Base-by-base conservation (phyloP, 2,797 vertebrate genomes). In the Darevskia mixta region DNA sequence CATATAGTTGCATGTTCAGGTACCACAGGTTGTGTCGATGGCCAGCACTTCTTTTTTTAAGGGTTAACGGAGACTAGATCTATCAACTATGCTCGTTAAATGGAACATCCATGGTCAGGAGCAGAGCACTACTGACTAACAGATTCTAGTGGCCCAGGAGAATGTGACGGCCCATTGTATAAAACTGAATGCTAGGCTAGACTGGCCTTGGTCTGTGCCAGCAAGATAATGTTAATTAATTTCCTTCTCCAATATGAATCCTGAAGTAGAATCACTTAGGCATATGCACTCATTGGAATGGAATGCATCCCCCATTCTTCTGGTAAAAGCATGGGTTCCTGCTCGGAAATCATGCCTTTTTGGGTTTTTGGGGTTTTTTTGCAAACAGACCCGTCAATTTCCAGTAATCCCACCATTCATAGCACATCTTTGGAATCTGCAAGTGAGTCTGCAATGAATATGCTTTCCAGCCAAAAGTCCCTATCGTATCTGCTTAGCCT, bases 381-480 rank as follows among this genome's bases (percentile, higher is more conserved):
- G 45, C 49, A 80, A 80, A 61, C 41, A 38, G 35, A 2, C 7
- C 17, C 38, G 17, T 61, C 49, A 5, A 6, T 73, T 80, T 86
- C 45, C 85, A 72, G 78, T 79, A 61, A 80, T 17, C 17, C 29
- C 73, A 8, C 58, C 5, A 10, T 29, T 85, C 17, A 6, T 23
- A 8, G 41, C 29, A 49, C 49, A 8, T 72, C 9, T 49, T 64
- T 86, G 29, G 35, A 38, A 73, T 8, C 71, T 13, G 0, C 32
- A 87, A 91, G 72, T 72, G 66, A 25, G n/a, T 58, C 38, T 7
- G 85, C 3, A 43, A 83, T 92, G 88, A 27, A 61, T 87, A 77
- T 82, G 38, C 69, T 32, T 27, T 43, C 82, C 72, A 35, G 49
- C 3, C 41, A 90, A 11, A 38, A 69, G 4, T 73, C 1, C 58